Base-by-base conservation (phyloP, 2,888 invertebrate species). In the Drosophila monieri region DNA sequence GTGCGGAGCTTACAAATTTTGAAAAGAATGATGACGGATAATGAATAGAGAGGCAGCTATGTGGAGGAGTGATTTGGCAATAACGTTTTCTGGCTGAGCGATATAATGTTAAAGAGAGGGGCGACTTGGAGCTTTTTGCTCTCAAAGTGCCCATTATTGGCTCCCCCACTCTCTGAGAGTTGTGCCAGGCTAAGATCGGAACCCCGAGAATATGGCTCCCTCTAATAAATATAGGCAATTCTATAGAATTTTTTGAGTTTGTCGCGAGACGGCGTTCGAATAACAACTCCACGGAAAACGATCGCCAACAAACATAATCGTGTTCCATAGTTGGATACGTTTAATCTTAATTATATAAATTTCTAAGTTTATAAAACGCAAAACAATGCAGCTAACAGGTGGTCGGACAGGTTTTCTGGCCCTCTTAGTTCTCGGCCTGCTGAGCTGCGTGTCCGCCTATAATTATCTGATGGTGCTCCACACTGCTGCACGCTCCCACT, bases 401-500 rank as follows among this genome's bases (percentile, higher is more conserved):
- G 41, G 48, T 32, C 74, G 47, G 74, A 76, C 87, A 2, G 54
- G 78, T 71, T 73, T 73, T 1, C 9, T 54, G 0, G 59, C 56
- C 14, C 15, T 85, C 5, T 32, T 76, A 6, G 21, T 88, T 8
- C 18, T 74, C 3, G 21, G 74, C 27, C 53, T 85, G 44, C 56
- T 84, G 51, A 77, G 80, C 58, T 62, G 52, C 41, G 77, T 59
- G 12, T 43, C 79, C 18, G 77, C 81, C 8, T 90, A 80, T 39
- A 89, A 88, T 58, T 86, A 78, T 46, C 69, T 89, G 2, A 9
- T 73, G 27, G 58, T 90, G n/a, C 57, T 88, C 21, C 89, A 73
- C 58, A 88, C 80, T 1, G 74, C 30, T 0, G 87, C 80, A 10
- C 81, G 68, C 57, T 89, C 89, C 0, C 89, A 89, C 62, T 90